These are phyloP conservation scores for Semicossyphus pulcher DNA, from an alignment of 2,113 vertebrate genomes.

Conservation along the genomic window DNA sequence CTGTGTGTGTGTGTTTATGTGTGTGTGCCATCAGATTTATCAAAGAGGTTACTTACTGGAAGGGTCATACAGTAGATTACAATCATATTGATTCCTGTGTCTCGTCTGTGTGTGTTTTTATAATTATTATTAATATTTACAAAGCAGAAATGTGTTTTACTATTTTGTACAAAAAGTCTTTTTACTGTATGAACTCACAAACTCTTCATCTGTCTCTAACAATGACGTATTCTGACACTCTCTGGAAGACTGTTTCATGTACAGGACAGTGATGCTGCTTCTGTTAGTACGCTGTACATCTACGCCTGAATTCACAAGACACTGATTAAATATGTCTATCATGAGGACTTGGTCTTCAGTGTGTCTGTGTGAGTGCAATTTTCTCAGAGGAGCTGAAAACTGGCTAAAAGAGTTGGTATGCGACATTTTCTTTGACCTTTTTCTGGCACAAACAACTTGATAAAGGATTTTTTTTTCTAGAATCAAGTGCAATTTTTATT, in stretches of 20 bases:
- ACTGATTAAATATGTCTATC: slow-evolving; percentile 59
- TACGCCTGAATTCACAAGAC: slow-evolving; percentile 39
- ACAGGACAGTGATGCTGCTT: slow-evolving; percentile 18
- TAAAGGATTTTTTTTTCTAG: too few relatives aligned
- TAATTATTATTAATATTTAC: slow-evolving; percentile 53
- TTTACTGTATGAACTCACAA: slow-evolving; percentile 66
- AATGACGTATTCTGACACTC: slow-evolving; percentile 55
- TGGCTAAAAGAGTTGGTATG: too few relatives aligned
- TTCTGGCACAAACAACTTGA: too few relatives aligned
- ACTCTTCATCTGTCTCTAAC: slow-evolving; percentile 41
- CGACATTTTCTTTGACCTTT: too few relatives aligned
- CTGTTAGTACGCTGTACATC: slow-evolving; percentile 16
- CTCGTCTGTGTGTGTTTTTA: slow-evolving; percentile 41
- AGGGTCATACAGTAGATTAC: slow-evolving; percentile 47
- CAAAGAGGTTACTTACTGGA: slow-evolving; percentile 21
- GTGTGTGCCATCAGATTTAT: slow-evolving; percentile 33
- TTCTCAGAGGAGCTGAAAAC: too few relatives aligned
- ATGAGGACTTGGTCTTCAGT: slow-evolving; percentile 6
- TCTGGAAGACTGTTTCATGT: slow-evolving; percentile 28
- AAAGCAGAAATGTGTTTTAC: slow-evolving; percentile 65
- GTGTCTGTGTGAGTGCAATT: slow-evolving; percentile 10
- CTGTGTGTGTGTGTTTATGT: slow-evolving; percentile 17
- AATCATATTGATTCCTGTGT: slow-evolving; percentile 73
- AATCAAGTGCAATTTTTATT: too few relatives aligned
- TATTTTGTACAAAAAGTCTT: slow-evolving; percentile 69